Conservation (phyloP, 2,888 invertebrate genomes). For the Acholoe squamosa region DNA sequence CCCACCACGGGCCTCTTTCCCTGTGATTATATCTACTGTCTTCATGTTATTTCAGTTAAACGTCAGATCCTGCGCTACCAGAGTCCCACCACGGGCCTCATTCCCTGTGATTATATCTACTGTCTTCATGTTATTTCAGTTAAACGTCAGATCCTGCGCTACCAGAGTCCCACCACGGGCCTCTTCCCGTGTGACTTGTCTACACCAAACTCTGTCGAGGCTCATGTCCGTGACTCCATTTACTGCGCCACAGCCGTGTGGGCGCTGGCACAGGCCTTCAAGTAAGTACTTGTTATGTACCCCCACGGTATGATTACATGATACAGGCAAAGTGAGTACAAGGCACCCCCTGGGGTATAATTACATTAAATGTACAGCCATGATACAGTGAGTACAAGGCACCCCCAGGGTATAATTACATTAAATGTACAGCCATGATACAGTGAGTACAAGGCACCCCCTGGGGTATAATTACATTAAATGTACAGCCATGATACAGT, state of each 20-base stretch:
- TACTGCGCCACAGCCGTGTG: constrained; percentile 98
- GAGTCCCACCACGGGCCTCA: constrained; percentile 96
- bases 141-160: constrained; percentile 89
- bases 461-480: no score
- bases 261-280: constrained; percentile 98
- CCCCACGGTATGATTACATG: no score
- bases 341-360: no score
- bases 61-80: constrained; percentile 93
- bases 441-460: no score
- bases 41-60: constrained; percentile 82
- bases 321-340: no score
- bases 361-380: no score
- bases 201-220: constrained; percentile 90
- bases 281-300: no score
- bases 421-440: no score
- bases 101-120: constrained; percentile 93
- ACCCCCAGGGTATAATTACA: no score
- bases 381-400: no score
- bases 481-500: no score
- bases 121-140: constrained; percentile 76
- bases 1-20: constrained; percentile 97
- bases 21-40: no score
- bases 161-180: constrained; percentile 96
- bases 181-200: constrained; percentile 91
- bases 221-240: constrained; percentile 94